Conservation (phyloP, 2,113 vertebrate genomes). For the Neolamprologus hecqui region DNA sequence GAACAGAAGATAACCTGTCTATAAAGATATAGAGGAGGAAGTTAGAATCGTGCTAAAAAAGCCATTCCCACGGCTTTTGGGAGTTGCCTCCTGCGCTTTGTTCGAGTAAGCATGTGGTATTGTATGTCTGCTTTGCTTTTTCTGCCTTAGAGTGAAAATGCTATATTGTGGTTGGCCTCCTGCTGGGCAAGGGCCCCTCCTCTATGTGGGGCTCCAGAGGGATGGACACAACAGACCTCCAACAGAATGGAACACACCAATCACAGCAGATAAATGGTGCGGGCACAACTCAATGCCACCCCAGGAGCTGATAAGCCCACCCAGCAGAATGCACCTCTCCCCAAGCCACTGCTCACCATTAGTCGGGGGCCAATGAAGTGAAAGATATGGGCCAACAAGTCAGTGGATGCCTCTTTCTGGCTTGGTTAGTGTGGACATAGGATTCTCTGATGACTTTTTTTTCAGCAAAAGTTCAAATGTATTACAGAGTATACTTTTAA, state of each 20-base stretch:
- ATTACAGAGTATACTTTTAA: background rate
- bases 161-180: conserved; percentile 47
- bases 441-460: background rate
- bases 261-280: conserved; percentile 61
- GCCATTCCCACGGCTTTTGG: conserved; percentile 37
- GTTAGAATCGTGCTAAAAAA: background rate
- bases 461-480: background rate
- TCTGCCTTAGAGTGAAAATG: conserved; percentile 38
- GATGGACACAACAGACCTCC: conserved; percentile 56
- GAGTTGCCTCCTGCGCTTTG: conserved; percentile 14
- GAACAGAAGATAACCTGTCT: conserved; percentile 17
- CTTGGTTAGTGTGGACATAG: background rate
- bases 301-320: conserved; percentile 61
- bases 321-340: conserved; percentile 39
- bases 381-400: conserved; percentile 34
- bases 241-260: conserved; percentile 45
- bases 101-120: conserved; percentile 42
- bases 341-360: conserved; percentile 48
- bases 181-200: conserved; percentile 49
- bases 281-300: conserved; percentile 60
- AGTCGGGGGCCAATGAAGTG: conserved; percentile 40
- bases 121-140: conserved; percentile 13
- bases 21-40: background rate
- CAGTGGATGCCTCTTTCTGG: background rate
- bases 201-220: conserved; percentile 45